phyloP scores from a whole-genome alignment of 2,113 vertebrate genomes.

The Macaca nemestrina region DNA sequence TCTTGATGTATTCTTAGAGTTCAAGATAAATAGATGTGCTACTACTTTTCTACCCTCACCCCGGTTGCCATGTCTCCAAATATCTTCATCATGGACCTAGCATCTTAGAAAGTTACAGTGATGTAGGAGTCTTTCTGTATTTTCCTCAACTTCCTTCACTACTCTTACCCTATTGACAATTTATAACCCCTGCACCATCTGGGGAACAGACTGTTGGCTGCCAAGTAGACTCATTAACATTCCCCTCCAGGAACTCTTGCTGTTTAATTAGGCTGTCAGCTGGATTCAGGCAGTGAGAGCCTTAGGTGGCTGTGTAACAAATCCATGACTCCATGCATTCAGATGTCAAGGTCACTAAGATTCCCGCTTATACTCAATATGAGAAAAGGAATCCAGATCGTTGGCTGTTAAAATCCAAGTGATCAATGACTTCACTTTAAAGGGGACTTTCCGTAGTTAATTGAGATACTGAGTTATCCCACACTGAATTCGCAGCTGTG shows the following conservation, averaged over 20 bases:
- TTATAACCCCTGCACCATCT: constrained; percentile 77
- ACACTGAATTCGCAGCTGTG: constrained; percentile 52
- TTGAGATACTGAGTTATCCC: constrained; percentile 40
- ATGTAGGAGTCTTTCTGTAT: constrained; percentile 39
- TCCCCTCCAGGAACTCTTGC: constrained; percentile 60
- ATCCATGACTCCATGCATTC: constrained; percentile 67
- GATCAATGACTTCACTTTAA: constrained; percentile 53
- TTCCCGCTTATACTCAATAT: constrained; percentile 8
- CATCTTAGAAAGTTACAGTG: constrained; percentile 35
- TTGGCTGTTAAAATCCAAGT: constrained; percentile 15
- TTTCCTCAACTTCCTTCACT: neutral
- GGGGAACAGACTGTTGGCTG: constrained; percentile 67
- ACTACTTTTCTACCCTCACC: neutral
- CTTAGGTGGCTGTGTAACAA: constrained; percentile 72
- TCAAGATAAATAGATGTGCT: neutral
- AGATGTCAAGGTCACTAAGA: constrained; percentile 76
- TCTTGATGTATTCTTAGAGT: neutral
- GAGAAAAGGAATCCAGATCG: neutral
- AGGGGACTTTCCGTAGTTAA: constrained; percentile 43
- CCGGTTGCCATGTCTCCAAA: neutral
- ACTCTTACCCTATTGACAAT: constrained; percentile 64
- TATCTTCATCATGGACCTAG: neutral
- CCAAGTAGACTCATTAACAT: constrained; percentile 80
- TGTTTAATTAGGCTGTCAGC: constrained; percentile 66
- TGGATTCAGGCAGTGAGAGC: constrained; percentile 67